These are phyloP conservation scores for Sebastes umbrosus DNA, from an alignment of 2,797 vertebrate genomes.

Conservation along the genomic window DNA sequence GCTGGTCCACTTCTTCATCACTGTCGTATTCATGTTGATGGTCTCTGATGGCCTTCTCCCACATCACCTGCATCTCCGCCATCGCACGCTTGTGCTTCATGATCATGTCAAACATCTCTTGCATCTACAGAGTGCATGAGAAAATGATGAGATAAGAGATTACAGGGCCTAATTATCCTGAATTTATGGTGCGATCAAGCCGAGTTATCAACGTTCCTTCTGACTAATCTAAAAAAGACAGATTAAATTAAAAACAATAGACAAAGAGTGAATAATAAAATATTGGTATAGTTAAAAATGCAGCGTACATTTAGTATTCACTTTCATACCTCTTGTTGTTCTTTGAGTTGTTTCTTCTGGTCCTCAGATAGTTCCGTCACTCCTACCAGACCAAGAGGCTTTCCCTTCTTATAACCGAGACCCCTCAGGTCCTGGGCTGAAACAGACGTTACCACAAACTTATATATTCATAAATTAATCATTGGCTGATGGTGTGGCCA, in stretches of 20 bases:
- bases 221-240: neutral
- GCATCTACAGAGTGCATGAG: conserved; percentile 85
- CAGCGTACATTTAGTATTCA: neutral
- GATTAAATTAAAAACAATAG: neutral
- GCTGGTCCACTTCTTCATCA: conserved; percentile 92
- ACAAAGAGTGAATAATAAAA: neutral
- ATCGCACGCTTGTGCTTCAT: conserved; percentile 97
- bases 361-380: conserved; percentile 94
- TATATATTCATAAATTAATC: neutral
- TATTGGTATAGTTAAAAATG: neutral
- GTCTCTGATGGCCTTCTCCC: conserved; percentile 93
- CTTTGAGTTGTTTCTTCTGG: conserved; percentile 93
- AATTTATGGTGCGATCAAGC: neutral
- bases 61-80: conserved; percentile 98
- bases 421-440: conserved; percentile 91
- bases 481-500: neutral
- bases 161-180: neutral
- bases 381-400: conserved; percentile 91
- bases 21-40: conserved; percentile 98
- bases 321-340: conserved; percentile 92
- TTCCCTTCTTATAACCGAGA: conserved; percentile 93
- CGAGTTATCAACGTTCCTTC: neutral
- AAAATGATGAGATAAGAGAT: neutral
- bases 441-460: conserved; percentile 36
- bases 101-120: conserved; percentile 99